Percentiles rank a stretch among this genome's conserved stretches.
These are phyloP conservation scores for Pycnonotus jocosus DNA, from an alignment of 2,113 vertebrate genomes.

Conservation along the genomic window DNA sequence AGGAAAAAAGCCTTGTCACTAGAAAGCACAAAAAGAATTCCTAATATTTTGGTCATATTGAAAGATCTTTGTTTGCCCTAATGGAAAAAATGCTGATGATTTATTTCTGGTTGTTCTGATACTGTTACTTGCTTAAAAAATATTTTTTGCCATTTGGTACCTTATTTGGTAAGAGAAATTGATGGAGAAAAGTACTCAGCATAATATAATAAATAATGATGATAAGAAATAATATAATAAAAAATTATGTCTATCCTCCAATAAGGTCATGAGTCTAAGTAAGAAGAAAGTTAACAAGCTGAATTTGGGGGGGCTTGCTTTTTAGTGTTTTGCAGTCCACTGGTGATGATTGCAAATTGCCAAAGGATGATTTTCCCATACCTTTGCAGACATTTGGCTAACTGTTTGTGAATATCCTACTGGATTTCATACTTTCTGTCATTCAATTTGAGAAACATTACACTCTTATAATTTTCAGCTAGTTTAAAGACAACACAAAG, in stretches of 20 bases:
- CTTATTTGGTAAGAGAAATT: background rate
- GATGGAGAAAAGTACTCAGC: background rate
- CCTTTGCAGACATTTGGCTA: background rate
- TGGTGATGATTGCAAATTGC: background rate
- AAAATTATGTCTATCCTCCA: background rate
- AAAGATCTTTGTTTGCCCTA: background rate
- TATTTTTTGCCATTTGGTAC: background rate
- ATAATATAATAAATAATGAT: background rate
- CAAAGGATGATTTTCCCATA: background rate
- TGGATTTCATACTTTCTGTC: background rate
- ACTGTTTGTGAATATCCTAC: background rate
- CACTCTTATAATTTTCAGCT: background rate
- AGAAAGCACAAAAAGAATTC: background rate
- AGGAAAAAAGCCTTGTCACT: background rate
- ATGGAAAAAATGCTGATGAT: background rate
- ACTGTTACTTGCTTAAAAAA: background rate
- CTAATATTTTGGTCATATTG: background rate
- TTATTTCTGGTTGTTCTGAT: background rate
- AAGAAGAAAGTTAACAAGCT: background rate
- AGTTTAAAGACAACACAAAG: background rate
- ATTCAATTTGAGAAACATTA: background rate
- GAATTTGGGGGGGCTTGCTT: background rate
- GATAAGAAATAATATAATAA: background rate
- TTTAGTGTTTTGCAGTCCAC: background rate
- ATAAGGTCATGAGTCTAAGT: background rate